Percentiles rank a stretch among this genome's conserved stretches.
These are phyloP conservation scores for Philereme transversata DNA, from an alignment of 2,888 invertebrate genomes.

Conservation along the genomic window DNA sequence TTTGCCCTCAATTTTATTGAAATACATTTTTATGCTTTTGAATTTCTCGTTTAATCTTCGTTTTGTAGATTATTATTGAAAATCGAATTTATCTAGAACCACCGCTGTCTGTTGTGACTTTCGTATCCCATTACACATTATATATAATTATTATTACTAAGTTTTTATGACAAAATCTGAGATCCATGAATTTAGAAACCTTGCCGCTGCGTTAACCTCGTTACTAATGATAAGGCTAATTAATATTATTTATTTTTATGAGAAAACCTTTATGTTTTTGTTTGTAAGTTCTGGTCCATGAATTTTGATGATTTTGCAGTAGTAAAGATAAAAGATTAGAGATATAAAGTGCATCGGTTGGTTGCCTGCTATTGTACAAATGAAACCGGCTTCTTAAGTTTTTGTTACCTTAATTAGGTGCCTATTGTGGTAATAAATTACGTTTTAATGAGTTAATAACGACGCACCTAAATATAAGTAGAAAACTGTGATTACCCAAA, in stretches of 20 bases:
- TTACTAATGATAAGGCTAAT: constrained; percentile 31
- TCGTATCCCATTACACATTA: no score
- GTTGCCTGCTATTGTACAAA: constrained; percentile 16
- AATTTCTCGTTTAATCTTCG: no score
- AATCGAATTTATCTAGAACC: no score
- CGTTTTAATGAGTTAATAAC: constrained; percentile 3
- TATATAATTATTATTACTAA: no score
- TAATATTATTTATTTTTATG: constrained; percentile 42
- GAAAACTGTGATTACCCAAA: background rate
- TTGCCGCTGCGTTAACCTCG: constrained; percentile 25
- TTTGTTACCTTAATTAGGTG: constrained; percentile 15
- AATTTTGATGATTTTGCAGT: constrained; percentile 43
- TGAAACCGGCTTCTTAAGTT: constrained; percentile 9
- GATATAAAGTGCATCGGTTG: constrained; percentile 26
- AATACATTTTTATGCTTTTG: no score
- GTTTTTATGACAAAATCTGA: constrained; percentile 4
- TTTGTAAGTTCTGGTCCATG: constrained; percentile 38
- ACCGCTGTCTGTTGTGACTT: no score
- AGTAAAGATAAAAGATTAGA: constrained; percentile 33
- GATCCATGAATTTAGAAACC: constrained; percentile 23
- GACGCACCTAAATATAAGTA: background rate
- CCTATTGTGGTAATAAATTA: constrained; percentile 6
- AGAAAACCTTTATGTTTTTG: constrained; percentile 36
- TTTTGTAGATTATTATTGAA: no score
- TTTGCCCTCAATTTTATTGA: no score